These are phyloP conservation scores for Enteromius treurensis DNA, from an alignment of 2,797 vertebrate species.

Conservation along the genomic window DNA sequence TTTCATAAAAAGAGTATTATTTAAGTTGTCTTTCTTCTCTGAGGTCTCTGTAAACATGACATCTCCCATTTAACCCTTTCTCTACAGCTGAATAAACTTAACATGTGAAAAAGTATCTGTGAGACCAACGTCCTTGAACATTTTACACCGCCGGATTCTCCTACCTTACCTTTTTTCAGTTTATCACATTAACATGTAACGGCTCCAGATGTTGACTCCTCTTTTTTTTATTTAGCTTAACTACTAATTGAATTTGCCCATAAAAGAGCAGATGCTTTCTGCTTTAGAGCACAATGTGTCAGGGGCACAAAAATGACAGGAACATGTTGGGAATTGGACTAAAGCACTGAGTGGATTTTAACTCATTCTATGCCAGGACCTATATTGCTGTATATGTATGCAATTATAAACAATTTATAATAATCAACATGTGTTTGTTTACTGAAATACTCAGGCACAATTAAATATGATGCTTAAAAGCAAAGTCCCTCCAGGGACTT, in stretches of 20 bases:
- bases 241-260: slow-evolving; percentile 64
- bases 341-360: slow-evolving; percentile 42
- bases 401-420: background rate
- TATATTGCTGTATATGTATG: background rate
- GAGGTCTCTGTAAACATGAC: slow-evolving; percentile 10
- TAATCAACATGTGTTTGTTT: slow-evolving; percentile 15
- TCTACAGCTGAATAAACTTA: slow-evolving; percentile 68
- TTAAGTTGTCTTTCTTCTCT: slow-evolving; percentile 17
- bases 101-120: slow-evolving; percentile 75
- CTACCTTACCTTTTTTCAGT: slow-evolving; percentile 30
- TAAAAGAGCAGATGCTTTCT: slow-evolving; percentile 68
- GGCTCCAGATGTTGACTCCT: slow-evolving; percentile 65
- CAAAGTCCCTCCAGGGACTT: background rate
- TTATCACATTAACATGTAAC: slow-evolving; percentile 64
- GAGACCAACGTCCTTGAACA: slow-evolving; percentile 64
- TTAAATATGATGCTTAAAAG: background rate
- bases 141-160: background rate
- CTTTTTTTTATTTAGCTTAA: slow-evolving; percentile 60
- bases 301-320: slow-evolving; percentile 48
- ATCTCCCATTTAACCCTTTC: slow-evolving; percentile 33
- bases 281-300: slow-evolving; percentile 53
- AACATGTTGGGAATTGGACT: slow-evolving; percentile 35
- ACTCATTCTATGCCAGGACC: slow-evolving; percentile 32
- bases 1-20: slow-evolving; percentile 18
- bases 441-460: background rate